Percentiles rank a stretch among this genome's conserved stretches.
Conservation (phyloP, 2,888 invertebrate species). For the Phalera bucephala region DNA sequence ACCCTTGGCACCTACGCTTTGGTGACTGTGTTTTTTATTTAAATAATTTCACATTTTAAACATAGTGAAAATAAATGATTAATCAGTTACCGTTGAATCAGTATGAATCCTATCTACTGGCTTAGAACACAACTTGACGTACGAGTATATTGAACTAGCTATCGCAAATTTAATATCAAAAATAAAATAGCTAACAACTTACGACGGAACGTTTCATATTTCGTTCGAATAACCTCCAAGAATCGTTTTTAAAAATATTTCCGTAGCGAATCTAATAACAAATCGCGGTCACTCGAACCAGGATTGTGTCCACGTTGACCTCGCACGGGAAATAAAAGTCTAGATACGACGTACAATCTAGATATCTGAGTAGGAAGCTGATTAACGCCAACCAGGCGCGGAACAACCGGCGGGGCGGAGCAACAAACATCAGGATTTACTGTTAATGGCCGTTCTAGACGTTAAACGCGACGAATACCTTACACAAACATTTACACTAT, state of each 20-base stretch:
- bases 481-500: constrained; percentile 43
- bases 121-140: too few relatives aligned
- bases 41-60: too few relatives aligned
- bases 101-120: too few relatives aligned
- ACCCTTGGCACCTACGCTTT: too few relatives aligned
- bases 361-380: constrained; percentile 63
- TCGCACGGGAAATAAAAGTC: constrained; percentile 49
- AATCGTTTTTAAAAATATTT: constrained; percentile 39
- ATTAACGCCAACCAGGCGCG: constrained; percentile 65
- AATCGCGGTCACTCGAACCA: constrained; percentile 41
- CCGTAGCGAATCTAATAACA: constrained; percentile 51
- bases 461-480: constrained; percentile 62
- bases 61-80: too few relatives aligned
- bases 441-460: constrained; percentile 67
- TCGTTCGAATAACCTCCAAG: constrained; percentile 27
- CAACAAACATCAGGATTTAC: constrained; percentile 73
- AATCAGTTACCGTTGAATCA: too few relatives aligned
- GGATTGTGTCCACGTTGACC: constrained; percentile 51
- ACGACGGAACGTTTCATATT: constrained; percentile 26
- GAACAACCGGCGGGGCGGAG: constrained; percentile 37
- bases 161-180: too few relatives aligned
- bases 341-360: constrained; percentile 55
- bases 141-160: too few relatives aligned
- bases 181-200: constrained; percentile 17
- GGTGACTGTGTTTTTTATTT: too few relatives aligned